phyloP scores from a whole-genome alignment of 1,140 invertebrate species.

The Acyrthosiphon pisum region DNA sequence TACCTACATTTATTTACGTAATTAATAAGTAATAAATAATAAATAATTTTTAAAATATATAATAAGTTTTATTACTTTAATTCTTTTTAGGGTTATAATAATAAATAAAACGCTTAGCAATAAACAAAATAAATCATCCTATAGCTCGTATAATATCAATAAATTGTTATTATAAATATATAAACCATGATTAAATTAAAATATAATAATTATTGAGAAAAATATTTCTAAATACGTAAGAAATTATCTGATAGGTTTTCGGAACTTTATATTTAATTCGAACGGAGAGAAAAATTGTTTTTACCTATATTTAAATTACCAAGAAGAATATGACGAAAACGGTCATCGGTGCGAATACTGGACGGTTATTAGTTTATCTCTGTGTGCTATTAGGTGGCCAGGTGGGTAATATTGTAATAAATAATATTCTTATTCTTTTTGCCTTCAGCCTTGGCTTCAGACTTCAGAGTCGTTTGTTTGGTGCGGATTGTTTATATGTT shows the following conservation, averaged over 20 bases:
- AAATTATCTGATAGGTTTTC: neutral
- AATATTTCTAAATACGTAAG: neutral
- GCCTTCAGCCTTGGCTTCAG: neutral
- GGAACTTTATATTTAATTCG: neutral
- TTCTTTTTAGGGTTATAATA: neutral
- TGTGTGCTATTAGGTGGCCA: neutral
- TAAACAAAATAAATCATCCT: neutral
- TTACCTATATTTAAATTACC: neutral
- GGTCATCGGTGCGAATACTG: neutral
- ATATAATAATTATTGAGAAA: neutral
- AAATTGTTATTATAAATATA: neutral
- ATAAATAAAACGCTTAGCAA: neutral
- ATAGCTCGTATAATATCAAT: neutral
- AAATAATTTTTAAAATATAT: neutral
- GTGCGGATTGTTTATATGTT: constrained; percentile 9
- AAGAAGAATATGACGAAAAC: neutral
- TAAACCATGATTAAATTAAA: neutral
- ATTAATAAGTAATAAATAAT: neutral
- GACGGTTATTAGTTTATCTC: neutral
- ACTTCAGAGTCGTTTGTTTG: neutral
- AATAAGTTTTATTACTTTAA: neutral
- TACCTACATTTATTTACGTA: neutral
- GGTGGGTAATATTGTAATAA: neutral
- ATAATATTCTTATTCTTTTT: neutral
- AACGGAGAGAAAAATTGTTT: neutral